These are phyloP conservation scores for Diarsia dahlii DNA, from an alignment of 2,888 invertebrate species.

Conservation along the genomic window DNA sequence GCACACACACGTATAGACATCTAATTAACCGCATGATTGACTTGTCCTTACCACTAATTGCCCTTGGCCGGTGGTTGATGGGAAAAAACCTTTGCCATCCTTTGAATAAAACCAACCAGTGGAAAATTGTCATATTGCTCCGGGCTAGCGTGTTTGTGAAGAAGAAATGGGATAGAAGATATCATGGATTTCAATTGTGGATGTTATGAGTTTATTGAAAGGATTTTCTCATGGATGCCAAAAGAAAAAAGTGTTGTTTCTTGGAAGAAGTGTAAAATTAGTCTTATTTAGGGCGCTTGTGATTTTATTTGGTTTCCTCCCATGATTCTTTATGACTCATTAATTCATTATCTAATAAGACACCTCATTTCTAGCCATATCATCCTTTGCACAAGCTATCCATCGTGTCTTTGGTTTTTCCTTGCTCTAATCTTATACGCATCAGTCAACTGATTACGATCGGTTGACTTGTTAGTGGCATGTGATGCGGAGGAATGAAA, in stretches of 20 bases:
- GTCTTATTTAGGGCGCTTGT: too few species aligned
- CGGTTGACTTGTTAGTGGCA: too few species aligned
- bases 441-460: too few species aligned
- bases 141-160: constrained; percentile 48
- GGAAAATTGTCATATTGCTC: constrained; percentile 75
- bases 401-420: too few species aligned
- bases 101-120: constrained; percentile 73
- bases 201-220: not conserved
- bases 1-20: constrained; percentile 57
- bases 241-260: not conserved
- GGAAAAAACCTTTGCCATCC: constrained; percentile 69
- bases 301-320: too few species aligned
- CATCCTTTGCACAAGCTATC: too few species aligned
- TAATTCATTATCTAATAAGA: too few species aligned
- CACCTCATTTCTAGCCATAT: too few species aligned
- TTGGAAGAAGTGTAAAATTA: too few species aligned
- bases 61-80: constrained; percentile 69
- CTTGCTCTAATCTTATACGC: too few species aligned
- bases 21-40: constrained; percentile 80
- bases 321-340: too few species aligned
- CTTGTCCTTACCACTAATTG: constrained; percentile 82
- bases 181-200: constrained; percentile 5
- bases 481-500: too few species aligned
- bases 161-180: constrained; percentile 32
- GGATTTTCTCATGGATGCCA: not conserved